These are phyloP conservation scores for Neomonachus schauinslandi DNA, from an alignment of 2,113 vertebrate species.

Conservation along the genomic window DNA sequence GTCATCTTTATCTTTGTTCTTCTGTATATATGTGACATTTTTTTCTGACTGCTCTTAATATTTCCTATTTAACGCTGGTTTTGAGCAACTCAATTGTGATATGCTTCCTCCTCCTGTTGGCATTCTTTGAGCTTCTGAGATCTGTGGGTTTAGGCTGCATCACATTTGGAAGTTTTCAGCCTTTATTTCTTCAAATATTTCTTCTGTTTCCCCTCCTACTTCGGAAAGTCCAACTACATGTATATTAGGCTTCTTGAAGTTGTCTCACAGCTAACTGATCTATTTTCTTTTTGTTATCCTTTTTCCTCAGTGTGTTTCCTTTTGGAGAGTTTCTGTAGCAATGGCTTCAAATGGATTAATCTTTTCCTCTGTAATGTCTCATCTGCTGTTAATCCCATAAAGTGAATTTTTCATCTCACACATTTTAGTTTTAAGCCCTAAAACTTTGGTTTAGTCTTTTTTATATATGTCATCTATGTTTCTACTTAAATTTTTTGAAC, in stretches of 20 bases:
- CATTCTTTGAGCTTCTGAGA: conserved; percentile 18
- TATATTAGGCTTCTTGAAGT: neutral
- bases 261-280: neutral
- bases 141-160: neutral
- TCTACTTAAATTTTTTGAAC: conserved; percentile 28
- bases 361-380: neutral
- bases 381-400: neutral
- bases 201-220: neutral
- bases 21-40: neutral
- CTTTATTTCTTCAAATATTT: conserved; percentile 26
- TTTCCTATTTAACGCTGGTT: neutral
- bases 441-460: conserved; percentile 3
- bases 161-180: neutral
- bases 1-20: neutral
- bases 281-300: neutral
- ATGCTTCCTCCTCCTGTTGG: neutral
- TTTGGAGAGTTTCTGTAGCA: neutral
- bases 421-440: conserved; percentile 31
- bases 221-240: neutral
- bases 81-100: neutral
- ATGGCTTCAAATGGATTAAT: conserved; percentile 17
- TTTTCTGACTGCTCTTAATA: conserved; percentile 2
- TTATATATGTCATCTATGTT: neutral
- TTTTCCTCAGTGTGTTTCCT: neutral
- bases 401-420: neutral